Evolutionary conservation across 1,140 invertebrate species (phyloP).

Genomic region (Solenopsis fugax): DNA sequence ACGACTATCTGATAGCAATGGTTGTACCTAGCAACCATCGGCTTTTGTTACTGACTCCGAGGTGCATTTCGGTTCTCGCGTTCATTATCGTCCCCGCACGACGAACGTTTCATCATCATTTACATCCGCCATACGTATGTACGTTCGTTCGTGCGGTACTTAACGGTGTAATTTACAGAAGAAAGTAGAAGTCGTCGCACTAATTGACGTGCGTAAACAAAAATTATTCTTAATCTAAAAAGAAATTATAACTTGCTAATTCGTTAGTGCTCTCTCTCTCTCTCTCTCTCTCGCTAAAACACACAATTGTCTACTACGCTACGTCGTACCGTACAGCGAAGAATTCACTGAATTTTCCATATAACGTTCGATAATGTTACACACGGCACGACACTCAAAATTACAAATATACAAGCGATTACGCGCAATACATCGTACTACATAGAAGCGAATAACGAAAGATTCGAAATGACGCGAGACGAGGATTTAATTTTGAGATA

Average conservation of each 20-base stretch:
- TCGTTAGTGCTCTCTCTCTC: conserved; percentile 21
- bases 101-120: background rate
- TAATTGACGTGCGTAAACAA: background rate
- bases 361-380: background rate
- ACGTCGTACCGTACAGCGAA: background rate
- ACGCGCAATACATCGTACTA: background rate
- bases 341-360: background rate
- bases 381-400: background rate
- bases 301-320: background rate
- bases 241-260: conserved; percentile 2
- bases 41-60: conserved; percentile 11
- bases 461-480: background rate
- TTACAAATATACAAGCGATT: conserved; percentile 39
- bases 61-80: background rate
- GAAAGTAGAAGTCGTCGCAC: conserved; percentile 18
- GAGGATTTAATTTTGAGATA: conserved; percentile 29
- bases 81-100: background rate
- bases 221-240: conserved; percentile 21
- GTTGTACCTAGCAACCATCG: background rate
- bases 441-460: conserved; percentile 27
- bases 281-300: conserved; percentile 22
- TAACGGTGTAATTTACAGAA: background rate
- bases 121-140: background rate
- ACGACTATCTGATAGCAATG: conserved; percentile 33
- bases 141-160: background rate